These are phyloP conservation scores for Sphyrna mokarran DNA, from an alignment of 2,113 vertebrate genomes.

Conservation along the genomic window DNA sequence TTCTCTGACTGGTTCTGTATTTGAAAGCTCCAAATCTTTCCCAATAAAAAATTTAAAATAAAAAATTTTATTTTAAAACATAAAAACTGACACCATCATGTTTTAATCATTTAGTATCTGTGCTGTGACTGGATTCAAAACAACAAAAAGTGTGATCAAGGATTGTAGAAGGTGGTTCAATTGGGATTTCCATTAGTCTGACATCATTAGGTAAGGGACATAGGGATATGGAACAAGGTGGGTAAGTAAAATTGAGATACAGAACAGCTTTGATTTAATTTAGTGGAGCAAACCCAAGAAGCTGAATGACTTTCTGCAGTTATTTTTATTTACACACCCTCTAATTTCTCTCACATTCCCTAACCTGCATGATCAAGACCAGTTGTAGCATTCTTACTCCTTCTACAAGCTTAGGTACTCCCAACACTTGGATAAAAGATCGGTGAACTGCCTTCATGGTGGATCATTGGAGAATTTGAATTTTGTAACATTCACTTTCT, in stretches of 20 bases:
- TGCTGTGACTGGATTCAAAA: neutral
- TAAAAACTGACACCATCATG: neutral
- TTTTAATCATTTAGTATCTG: neutral
- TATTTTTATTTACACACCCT: neutral
- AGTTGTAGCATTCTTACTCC: neutral
- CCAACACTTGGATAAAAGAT: neutral
- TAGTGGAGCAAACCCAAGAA: neutral
- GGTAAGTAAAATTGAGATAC: neutral
- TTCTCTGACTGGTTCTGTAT: neutral
- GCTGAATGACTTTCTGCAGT: neutral
- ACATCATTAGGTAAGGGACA: neutral
- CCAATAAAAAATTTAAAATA: no score
- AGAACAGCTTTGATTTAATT: neutral
- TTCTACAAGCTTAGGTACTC: no score
- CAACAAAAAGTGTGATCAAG: neutral
- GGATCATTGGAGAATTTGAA: neutral
- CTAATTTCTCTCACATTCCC: neutral
- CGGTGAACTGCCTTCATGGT: neutral
- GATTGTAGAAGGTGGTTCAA: neutral
- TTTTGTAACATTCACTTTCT: neutral
- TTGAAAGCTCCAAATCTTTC: neutral
- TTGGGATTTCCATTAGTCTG: neutral
- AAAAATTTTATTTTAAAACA: neutral
- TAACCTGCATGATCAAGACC: neutral
- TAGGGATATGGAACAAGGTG: neutral